phyloP scores from a whole-genome alignment of 2,113 vertebrate genomes.

The Syrrhaptes paradoxus region DNA sequence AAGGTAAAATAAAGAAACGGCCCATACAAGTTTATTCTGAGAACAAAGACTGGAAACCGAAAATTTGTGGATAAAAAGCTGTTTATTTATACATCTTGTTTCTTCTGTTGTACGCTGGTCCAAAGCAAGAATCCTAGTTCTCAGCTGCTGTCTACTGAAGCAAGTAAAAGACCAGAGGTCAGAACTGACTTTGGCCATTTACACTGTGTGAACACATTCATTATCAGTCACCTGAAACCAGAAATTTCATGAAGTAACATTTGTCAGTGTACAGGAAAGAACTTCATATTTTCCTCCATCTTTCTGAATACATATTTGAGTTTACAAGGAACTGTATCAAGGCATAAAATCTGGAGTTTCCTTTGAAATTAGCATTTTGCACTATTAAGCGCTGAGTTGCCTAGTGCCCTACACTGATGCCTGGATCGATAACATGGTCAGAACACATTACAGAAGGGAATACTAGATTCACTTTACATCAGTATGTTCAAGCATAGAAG shows the following conservation, averaged over 20 bases:
- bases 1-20: not conserved
- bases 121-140: not conserved
- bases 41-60: not conserved
- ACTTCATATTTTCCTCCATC: not conserved
- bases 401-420: not conserved
- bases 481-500: not conserved
- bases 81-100: not conserved
- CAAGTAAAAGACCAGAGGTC: not conserved
- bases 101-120: not conserved
- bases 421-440: accelerated
- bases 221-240: not conserved
- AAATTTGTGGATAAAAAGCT: not conserved
- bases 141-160: not conserved
- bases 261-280: not conserved
- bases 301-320: not conserved
- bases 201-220: not conserved
- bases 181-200: not conserved
- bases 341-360: not conserved
- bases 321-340: not conserved
- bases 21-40: not conserved
- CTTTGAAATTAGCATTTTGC: not conserved
- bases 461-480: not conserved
- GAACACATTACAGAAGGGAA: not conserved
- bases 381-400: not conserved
- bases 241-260: not conserved